Evolutionary conservation across 2,888 invertebrate species (phyloP), one percentile per base, ranked within the genome.

Genomic region (Eurois occulta): DNA sequence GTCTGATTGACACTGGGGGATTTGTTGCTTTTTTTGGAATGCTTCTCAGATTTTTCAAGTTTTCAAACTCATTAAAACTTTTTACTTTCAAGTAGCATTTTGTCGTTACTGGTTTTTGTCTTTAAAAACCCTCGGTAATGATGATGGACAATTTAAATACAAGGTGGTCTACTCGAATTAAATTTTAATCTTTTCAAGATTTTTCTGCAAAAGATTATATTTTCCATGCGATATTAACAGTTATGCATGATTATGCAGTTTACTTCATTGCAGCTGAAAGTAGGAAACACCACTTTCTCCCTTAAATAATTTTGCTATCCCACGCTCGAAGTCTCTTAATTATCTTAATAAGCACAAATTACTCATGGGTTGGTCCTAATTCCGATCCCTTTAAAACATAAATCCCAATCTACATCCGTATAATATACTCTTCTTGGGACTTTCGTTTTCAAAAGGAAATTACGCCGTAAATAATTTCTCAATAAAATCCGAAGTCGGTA

Each of bases 11-110:
- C 28, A n/a, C 18, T 16, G 16, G 18, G 21, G 6, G 18, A 43
- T 78, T 48, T 16, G 35, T 72, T 64, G 55, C 18, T 11, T 48
- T 77, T 21, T 7, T 52, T 43, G 28, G 24, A 58, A 28, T 46
- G 32, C 6, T 35, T n/a, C 21, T 32, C 18, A 58, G 68, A 21
- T 67, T 46, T 3, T 46, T 77, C 13, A 66, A 55, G 11, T 65
- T 78, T 66, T 76, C 1, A 41, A 46, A 66, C 28, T 24, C 43
- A 28, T 55, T 55, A 58, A 52, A 67, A 32, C 46, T 68, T 77
- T 72, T 77, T 24, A 38, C 46, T 67, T 52, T 43, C 8, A 43
- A 28, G 24, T 69, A 28, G 0, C 13, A 41, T 18, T 71, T 32
- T 28, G 18, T 18, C 28, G 18, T 48, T 46, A 60, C 18, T 46